These are phyloP conservation scores for Cydia fagiglandana DNA, from an alignment of 1,140 invertebrate genomes.

Conservation along the genomic window DNA sequence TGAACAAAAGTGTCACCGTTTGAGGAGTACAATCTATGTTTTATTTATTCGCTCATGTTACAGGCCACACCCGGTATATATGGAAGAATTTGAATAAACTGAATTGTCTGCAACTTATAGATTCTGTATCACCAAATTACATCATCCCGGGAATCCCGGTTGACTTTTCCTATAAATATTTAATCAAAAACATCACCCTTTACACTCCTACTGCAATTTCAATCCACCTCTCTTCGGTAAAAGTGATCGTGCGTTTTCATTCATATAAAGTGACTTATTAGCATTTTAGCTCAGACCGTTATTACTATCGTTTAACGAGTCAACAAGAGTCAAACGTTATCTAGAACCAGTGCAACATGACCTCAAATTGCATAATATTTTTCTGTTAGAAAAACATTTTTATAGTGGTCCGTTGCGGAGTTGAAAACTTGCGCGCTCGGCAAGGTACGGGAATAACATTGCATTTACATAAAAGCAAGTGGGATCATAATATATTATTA, in stretches of 20 bases:
- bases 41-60: too few relatives aligned
- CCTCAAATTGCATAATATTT: background rate
- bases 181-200: background rate
- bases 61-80: too few relatives aligned
- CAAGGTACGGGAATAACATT: background rate
- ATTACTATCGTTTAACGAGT: background rate
- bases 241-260: slow-evolving; percentile 30
- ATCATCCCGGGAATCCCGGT: background rate
- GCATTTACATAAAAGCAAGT: slow-evolving; percentile 27
- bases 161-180: background rate
- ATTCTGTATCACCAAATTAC: background rate
- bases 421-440: background rate
- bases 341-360: background rate
- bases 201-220: slow-evolving; percentile 13
- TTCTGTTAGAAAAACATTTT: background rate
- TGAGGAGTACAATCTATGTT: too few relatives aligned
- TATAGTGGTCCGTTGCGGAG: background rate
- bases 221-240: background rate
- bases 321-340: background rate
- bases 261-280: slow-evolving; percentile 30
- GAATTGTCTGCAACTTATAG: too few relatives aligned
- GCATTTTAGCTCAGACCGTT: slow-evolving; percentile 8
- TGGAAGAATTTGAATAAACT: too few relatives aligned
- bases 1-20: too few relatives aligned
- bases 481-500: background rate